Evolutionary conservation across 2,113 vertebrate species (phyloP), one percentile per base, ranked within the genome.

Genomic region (Girardinichthys multiradiatus): DNA sequence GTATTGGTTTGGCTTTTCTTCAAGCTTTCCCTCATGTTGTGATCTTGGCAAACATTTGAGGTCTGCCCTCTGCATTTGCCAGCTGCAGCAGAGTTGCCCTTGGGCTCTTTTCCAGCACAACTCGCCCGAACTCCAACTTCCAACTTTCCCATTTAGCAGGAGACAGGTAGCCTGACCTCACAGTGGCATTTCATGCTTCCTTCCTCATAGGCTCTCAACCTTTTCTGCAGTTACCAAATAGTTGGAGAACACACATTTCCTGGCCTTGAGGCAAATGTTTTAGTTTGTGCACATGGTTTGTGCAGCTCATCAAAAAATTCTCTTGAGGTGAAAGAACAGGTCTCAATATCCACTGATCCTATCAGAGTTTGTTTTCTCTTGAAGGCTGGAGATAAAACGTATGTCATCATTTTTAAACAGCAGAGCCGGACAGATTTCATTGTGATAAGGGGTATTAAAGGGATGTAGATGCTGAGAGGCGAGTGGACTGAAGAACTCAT

Each of bases 71-170:
- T 86, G 77, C 74, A 30, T 66, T 45, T 58, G n/a, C 81, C 74
- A 84, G 82, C 80, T 51, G 70, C 30, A 29, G 28, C 70, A 72
- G 39, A 65, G 68, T 78, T 77, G 85, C 63, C 87, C 87, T 90
- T 86, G 87, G 85, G 80, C 80, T 58, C 5, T 15, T 57, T 68
- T 89, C 88, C 90, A 90, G 71, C 81, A 57, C 57, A 61, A 54
- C 75, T 84, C 67, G 3, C 67, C 61, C 30, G 72, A 87, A 81
- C 62, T 85, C 54, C 70, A 62, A 68, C 77, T 71, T 77, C 67
- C 39, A 87, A 87, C 80, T 90, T 90, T 85, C 77, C 71, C 69
- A 74, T 82, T 88, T 79, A 81, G 64, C 64, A 30, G 42, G 72
- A 70, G 72, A 83, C 76, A 81, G 75, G 72, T 74, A 79, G 71